Evolutionary conservation across 2,888 invertebrate species (phyloP), one percentile per base, ranked within the genome.

Genomic region (Dicyrtomina minuta): DNA sequence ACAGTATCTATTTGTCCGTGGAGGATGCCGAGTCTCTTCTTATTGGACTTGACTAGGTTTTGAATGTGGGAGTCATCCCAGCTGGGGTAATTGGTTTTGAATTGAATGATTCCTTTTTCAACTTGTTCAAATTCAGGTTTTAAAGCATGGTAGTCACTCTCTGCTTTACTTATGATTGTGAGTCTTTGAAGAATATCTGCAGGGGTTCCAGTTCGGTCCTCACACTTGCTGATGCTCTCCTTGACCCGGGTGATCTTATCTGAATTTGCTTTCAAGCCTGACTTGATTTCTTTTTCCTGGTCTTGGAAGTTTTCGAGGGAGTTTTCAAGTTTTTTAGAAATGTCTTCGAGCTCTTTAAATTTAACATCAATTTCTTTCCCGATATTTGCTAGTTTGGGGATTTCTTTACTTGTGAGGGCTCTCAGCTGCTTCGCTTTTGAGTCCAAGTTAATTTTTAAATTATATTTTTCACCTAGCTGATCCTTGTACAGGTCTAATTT

Each of bases 121-220:
- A 93, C 84, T 62, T 87, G 86, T 64, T 88, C 87, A 55, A 93
- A 86, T 76, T 87, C 86, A 20, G 87, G 85, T 77, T 87, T 88
- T 65, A 89, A 87, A 60, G 86, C 84, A 65, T 87, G 86, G n/a
- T 95, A 82, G 77, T 92, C 88, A 27, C 83, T 84, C 81, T 90
- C 90, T 24, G 93, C 83, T 6, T 85, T 85, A 80, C 90, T 89
- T 76, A 92, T 90, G 72, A 87, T 88, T 71, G 90, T 86, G 1
- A 95, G 84, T 67, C 94, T 87, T 75, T 89, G 88, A 66, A 93
- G 85, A 69, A 96, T 90, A 80, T 92, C 91, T 0, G 87, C 86
- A 79, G 93, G 93, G 77, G 92, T 91, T 0, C 96, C 95, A 2
- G 91, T 90, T 83, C 93, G 86, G 79, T 93, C 93, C 80, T 94